Conservation (phyloP, 35 echinoderm and acorn worm genomes). For the Hemicentrotus pulcherrimus region DNA sequence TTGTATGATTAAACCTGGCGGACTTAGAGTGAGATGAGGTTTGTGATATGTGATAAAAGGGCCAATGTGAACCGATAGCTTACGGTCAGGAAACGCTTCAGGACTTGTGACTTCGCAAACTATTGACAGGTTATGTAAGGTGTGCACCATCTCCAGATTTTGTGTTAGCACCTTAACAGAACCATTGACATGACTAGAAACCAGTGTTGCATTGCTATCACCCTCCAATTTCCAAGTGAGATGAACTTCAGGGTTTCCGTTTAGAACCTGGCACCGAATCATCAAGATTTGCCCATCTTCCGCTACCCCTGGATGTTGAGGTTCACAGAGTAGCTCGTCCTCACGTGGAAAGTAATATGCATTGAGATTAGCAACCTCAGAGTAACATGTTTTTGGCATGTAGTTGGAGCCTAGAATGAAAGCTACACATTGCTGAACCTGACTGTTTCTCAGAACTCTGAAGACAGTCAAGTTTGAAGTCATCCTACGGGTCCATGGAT, state of each 20-base stretch:
- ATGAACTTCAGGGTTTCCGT: background rate
- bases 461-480: background rate
- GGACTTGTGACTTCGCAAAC: constrained; percentile 17
- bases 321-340: background rate
- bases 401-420: background rate
- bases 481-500: background rate
- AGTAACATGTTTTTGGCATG: background rate
- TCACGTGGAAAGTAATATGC: background rate
- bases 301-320: background rate
- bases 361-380: background rate
- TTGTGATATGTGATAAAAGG: background rate
- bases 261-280: background rate
- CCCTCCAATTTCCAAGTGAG: background rate
- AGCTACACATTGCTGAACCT: constrained; percentile 5
- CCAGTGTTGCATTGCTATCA: background rate
- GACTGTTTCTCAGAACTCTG: background rate
- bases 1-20: background rate
- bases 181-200: background rate
- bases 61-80: background rate
- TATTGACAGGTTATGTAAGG: background rate
- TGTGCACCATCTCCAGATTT: background rate
- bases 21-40: background rate
- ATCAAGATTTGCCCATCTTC: background rate
- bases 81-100: background rate
- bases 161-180: background rate